phyloP scores from a whole-genome alignment of 2,113 vertebrate genomes.

The Cephalopholis sonnerati region DNA sequence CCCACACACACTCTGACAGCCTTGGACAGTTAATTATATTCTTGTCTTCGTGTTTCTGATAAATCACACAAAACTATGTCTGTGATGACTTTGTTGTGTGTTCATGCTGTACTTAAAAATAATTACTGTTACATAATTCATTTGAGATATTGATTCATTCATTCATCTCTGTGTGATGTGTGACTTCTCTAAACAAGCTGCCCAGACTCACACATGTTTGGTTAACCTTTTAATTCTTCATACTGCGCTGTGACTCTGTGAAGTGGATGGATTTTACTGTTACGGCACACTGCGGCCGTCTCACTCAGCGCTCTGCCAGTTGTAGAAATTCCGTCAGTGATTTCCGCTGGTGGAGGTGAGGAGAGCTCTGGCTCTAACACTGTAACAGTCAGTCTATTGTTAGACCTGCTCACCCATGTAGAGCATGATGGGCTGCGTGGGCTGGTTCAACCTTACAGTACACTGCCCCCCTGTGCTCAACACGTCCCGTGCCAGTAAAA shows the following conservation, averaged over 20 bases:
- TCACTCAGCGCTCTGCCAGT: constrained; percentile 61
- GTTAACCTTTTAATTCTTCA: constrained; percentile 60
- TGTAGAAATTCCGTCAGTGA: constrained; percentile 66
- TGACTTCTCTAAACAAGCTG: constrained; percentile 59
- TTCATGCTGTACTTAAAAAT: constrained; percentile 9
- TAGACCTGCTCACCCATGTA: constrained; percentile 58
- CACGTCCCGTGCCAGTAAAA: constrained; percentile 50
- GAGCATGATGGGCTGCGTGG: constrained; percentile 37
- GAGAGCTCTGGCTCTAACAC: constrained; percentile 62
- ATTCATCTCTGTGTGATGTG: constrained; percentile 13
- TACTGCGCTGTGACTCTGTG: constrained; percentile 22
- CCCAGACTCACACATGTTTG: constrained; percentile 54
- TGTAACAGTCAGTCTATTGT: constrained; percentile 79
- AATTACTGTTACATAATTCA: constrained; percentile 25
- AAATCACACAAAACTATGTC: constrained; percentile 39
- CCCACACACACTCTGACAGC: constrained; percentile 42
- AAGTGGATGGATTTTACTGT: constrained; percentile 64
- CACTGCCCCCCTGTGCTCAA: constrained; percentile 80
- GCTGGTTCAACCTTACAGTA: constrained; percentile 57
- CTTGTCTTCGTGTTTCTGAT: constrained; percentile 54
- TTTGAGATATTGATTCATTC: constrained; percentile 63
- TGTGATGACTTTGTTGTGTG: constrained; percentile 23
- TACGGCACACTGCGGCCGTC: constrained; percentile 10
- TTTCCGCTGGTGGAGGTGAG: constrained; percentile 76
- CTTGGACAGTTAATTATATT: constrained; percentile 52